Conservation (phyloP, 2,113 vertebrate species). For the Columba livia region DNA sequence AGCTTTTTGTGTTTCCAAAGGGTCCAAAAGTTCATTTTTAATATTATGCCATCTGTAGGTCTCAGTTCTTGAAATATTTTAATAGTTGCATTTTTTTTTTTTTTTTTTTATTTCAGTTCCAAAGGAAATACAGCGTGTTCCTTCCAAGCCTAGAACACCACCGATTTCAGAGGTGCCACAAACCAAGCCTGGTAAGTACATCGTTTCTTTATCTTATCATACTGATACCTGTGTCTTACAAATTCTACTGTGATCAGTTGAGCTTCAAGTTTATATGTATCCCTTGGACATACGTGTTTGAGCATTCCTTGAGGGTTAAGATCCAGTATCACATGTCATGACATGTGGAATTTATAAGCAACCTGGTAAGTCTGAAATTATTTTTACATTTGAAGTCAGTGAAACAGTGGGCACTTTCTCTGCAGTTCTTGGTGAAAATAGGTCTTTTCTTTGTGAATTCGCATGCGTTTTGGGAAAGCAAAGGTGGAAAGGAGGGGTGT, state of each 20-base stretch:
- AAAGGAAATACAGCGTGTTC: slow-evolving; percentile 38
- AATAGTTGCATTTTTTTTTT: background rate
- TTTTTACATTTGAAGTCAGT: background rate
- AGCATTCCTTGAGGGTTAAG: background rate
- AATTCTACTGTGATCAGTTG: background rate
- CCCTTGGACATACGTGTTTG: background rate
- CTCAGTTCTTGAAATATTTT: background rate
- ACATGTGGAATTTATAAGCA: background rate
- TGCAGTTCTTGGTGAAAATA: background rate
- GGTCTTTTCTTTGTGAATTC: background rate
- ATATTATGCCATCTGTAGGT: background rate
- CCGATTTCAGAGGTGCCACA: slow-evolving; percentile 54
- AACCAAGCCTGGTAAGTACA: slow-evolving; percentile 63
- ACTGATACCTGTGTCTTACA: fast-evolving
- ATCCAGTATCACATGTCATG: background rate
- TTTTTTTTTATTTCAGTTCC: slow-evolving; percentile 57
- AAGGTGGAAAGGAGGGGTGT: background rate
- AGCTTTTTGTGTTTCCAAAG: background rate
- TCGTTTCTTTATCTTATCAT: background rate
- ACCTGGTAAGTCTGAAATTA: background rate
- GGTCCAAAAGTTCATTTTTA: background rate
- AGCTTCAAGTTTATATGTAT: background rate
- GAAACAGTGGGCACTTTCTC: background rate
- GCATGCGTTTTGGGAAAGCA: background rate
- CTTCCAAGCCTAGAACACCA: slow-evolving; percentile 48